Conservation (phyloP, 2,888 invertebrate genomes). For the Hypselothyrea guttata region DNA sequence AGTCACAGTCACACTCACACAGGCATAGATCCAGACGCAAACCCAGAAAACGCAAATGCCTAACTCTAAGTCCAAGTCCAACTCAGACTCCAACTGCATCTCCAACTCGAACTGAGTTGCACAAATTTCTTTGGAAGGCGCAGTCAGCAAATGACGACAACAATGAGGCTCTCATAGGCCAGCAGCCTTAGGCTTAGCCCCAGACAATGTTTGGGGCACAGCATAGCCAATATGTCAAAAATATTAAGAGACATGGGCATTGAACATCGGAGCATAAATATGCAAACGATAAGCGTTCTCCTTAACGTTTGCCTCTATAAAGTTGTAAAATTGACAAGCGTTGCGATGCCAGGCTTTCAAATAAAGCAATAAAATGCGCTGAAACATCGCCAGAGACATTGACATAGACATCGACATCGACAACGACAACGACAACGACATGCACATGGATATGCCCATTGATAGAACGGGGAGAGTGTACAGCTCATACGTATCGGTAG, state of each 20-base stretch:
- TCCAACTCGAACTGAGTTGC: slow-evolving; percentile 46
- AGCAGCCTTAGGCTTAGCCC: slow-evolving; percentile 9
- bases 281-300: slow-evolving; percentile 74
- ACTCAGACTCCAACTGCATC: slow-evolving; percentile 26
- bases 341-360: slow-evolving; percentile 68
- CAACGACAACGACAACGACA: slow-evolving; percentile 8
- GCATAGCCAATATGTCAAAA: slow-evolving; percentile 80
- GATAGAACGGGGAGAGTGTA: too few species aligned
- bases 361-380: slow-evolving; percentile 76
- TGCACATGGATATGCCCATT: too few species aligned
- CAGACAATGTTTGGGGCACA: slow-evolving; percentile 46
- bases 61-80: slow-evolving; percentile 27
- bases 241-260: slow-evolving; percentile 76
- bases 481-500: too few species aligned
- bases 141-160: slow-evolving; percentile 70
- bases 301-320: slow-evolving; percentile 65
- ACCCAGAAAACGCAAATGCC: slow-evolving; percentile 45
- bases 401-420: slow-evolving; percentile 18
- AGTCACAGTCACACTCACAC: slow-evolving; percentile 6
- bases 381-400: slow-evolving; percentile 61
- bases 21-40: slow-evolving; percentile 6
- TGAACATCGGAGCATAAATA: slow-evolving; percentile 63
- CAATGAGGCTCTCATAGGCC: slow-evolving; percentile 58
- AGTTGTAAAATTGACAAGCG: slow-evolving; percentile 77
- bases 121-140: slow-evolving; percentile 74